These are phyloP conservation scores for Zaprionus taronus DNA, from an alignment of 1,140 invertebrate genomes.

Conservation along the genomic window DNA sequence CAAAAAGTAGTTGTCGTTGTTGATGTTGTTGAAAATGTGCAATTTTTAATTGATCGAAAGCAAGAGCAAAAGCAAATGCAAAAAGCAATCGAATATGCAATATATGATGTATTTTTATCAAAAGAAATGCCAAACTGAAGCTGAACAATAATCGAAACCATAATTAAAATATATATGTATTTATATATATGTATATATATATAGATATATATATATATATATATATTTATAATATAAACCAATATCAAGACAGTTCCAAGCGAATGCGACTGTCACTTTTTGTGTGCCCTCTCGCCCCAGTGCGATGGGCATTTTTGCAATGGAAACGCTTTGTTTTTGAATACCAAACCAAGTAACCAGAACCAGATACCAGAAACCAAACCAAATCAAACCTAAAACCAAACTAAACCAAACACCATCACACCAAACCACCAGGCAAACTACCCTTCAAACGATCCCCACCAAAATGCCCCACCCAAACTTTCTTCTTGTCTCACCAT, in stretches of 20 bases:
- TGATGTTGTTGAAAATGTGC: slow-evolving; percentile 83
- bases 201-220: slow-evolving; percentile 1
- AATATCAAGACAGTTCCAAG: slow-evolving; percentile 39
- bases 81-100: slow-evolving; percentile 26
- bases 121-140: slow-evolving; percentile 65
- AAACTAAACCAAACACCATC: slow-evolving; percentile 29
- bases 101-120: slow-evolving; percentile 61
- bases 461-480: slow-evolving; percentile 14
- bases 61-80: slow-evolving; percentile 30
- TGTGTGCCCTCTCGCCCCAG: slow-evolving; percentile 31
- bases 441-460: slow-evolving; percentile 14
- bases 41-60: slow-evolving; percentile 78
- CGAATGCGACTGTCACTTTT: slow-evolving; percentile 54
- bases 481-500: slow-evolving; percentile 40
- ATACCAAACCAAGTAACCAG: slow-evolving; percentile 39
- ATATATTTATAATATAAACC: slow-evolving; percentile 19
- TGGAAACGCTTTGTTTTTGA: slow-evolving; percentile 68
- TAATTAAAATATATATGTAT: slow-evolving; percentile 37
- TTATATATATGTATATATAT: neutral
- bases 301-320: slow-evolving; percentile 55
- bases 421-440: slow-evolving; percentile 40
- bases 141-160: slow-evolving; percentile 44
- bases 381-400: slow-evolving; percentile 36
- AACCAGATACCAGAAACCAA: slow-evolving; percentile 23
- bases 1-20: slow-evolving; percentile 82